Evolutionary conservation across 2,888 invertebrate genomes (phyloP).

Genomic region (Rapana venosa): DNA sequence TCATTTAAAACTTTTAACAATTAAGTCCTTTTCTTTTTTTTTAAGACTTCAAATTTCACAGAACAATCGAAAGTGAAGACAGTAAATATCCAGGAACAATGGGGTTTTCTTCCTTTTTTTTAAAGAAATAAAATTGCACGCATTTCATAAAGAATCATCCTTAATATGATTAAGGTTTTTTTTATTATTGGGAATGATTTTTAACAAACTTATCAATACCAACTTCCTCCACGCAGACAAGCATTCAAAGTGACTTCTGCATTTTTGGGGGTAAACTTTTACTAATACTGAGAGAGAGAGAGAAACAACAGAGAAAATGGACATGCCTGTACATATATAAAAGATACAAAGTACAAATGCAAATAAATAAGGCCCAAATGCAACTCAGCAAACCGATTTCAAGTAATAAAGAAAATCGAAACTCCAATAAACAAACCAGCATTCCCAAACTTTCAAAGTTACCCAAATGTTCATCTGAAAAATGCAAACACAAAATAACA

Average conservation of each 20-base stretch:
- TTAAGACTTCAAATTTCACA: too few species aligned
- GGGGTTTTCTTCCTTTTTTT: too few species aligned
- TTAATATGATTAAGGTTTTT: too few species aligned
- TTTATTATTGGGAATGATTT: too few species aligned
- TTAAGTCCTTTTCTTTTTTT: too few species aligned
- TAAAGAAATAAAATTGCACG: too few species aligned
- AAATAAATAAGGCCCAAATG: slow-evolving; percentile 23
- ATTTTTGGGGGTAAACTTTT: background rate
- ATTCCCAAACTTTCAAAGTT: slow-evolving; percentile 34
- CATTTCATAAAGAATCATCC: too few species aligned
- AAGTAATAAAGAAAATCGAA: background rate
- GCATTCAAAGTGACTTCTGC: background rate
- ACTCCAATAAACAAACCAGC: slow-evolving; percentile 31
- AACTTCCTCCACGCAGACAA: background rate
- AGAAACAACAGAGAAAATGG: background rate
- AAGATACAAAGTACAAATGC: background rate
- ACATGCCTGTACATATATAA: slow-evolving; percentile 14
- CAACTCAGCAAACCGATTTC: slow-evolving; percentile 5
- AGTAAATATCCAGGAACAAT: too few species aligned
- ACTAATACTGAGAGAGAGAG: background rate
- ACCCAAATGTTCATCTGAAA: slow-evolving; percentile 43
- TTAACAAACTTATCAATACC: background rate
- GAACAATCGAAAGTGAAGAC: too few species aligned
- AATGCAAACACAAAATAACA: background rate
- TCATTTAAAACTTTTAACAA: too few species aligned